Conservation (phyloP, 1,140 invertebrate genomes). For the Zeugodacus cucurbitae region DNA sequence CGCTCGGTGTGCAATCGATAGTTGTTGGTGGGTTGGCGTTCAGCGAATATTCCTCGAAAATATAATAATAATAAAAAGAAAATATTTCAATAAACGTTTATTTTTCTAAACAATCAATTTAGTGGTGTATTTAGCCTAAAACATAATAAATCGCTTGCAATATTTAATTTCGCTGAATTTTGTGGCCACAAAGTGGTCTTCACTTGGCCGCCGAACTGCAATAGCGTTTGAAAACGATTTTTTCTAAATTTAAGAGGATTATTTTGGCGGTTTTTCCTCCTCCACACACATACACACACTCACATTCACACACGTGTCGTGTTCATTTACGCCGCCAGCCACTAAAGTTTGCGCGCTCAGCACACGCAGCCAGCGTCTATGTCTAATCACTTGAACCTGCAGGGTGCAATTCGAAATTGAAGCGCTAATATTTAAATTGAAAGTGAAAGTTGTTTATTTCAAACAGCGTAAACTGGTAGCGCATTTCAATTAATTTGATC, state of each 20-base stretch:
- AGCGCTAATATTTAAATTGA: slow-evolving; percentile 13
- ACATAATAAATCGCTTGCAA: neutral
- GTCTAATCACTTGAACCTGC: neutral
- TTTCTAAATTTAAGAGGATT: neutral
- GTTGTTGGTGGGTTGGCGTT: neutral
- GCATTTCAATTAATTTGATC: neutral
- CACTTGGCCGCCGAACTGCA: neutral
- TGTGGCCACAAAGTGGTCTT: neutral
- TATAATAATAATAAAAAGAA: neutral
- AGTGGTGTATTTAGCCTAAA: neutral
- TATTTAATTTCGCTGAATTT: neutral
- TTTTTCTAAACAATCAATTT: neutral
- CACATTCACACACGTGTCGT: neutral
- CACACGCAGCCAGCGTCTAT: neutral
- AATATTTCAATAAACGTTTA: neutral
- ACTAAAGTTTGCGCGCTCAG: neutral
- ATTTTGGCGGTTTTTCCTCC: neutral
- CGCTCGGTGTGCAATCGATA: neutral
- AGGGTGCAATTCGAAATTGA: neutral
- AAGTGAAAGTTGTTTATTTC: slow-evolving; percentile 33
- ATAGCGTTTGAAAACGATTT: neutral
- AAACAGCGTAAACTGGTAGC: neutral
- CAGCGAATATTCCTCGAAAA: neutral
- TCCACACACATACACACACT: neutral
- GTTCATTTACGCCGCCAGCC: neutral